A percentile compares a stretch with the other conserved stretches of the same genome.
Evolutionary conservation across 2,113 vertebrate genomes (phyloP).

Genomic region (Chascanopsetta lugubris): DNA sequence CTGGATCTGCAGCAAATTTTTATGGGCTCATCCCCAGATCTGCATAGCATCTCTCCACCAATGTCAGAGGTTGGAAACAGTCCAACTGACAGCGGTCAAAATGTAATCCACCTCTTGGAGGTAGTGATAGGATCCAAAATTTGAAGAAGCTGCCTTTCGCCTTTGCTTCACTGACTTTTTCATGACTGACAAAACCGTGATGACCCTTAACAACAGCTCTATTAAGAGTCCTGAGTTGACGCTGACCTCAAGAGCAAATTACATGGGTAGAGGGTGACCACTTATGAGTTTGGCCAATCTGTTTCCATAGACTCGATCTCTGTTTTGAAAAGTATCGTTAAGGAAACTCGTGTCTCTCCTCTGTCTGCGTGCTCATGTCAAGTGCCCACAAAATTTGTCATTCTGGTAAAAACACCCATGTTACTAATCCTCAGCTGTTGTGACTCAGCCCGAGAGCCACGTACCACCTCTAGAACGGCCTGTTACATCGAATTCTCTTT

Average conservation of each 20-base stretch:
- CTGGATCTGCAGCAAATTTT: too few relatives aligned
- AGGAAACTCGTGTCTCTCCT: constrained; percentile 20
- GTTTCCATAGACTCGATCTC: constrained; percentile 45
- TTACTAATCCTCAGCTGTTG: constrained; percentile 32
- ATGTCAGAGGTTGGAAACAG: too few relatives aligned
- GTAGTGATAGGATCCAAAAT: too few relatives aligned
- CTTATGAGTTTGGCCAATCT: constrained; percentile 20
- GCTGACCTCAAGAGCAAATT: background rate
- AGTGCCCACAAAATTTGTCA: constrained; percentile 10
- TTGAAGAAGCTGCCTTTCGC: too few relatives aligned
- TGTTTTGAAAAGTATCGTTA: constrained; percentile 25
- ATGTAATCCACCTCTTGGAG: too few relatives aligned
- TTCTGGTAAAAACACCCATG: constrained; percentile 25
- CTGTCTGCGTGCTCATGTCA: constrained; percentile 9
- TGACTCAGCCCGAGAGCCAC: constrained; percentile 24
- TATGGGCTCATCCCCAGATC: too few relatives aligned
- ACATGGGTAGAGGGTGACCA: constrained; percentile 9
- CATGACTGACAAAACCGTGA: too few relatives aligned
- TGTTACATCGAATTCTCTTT: constrained; percentile 21
- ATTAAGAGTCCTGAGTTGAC: too few relatives aligned
- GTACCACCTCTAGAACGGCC: background rate
- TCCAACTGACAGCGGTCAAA: too few relatives aligned
- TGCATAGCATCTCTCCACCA: too few relatives aligned
- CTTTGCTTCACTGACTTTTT: background rate
- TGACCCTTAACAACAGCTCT: too few relatives aligned